Evolutionary conservation across 2,113 vertebrate species (phyloP), one percentile per base, ranked within the genome.

Genomic region (Tragelaphus scriptus): DNA sequence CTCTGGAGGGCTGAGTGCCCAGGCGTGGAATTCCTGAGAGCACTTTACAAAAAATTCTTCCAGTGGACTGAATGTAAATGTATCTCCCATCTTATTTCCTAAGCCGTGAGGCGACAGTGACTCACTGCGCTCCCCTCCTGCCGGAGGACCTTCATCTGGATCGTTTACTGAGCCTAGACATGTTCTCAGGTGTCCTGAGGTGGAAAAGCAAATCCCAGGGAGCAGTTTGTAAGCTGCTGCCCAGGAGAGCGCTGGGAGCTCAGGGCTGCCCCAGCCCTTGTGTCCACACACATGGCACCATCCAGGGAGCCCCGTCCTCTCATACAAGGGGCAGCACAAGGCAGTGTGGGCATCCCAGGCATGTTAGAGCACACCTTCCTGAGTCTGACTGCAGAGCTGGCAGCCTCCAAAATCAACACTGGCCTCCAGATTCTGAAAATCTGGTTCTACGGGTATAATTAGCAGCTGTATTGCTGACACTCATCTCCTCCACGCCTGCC

Each of bases 201-300:
- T 71, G 16, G 63, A 58, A 56, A 40, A 65, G 59, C 53, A 84
- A 75, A 55, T 86, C 71, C 44, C 6, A 11, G 49, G 65, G 63
- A 55, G 15, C 40, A 59, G 30, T 21, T 49, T 65, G 12, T 44
- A 90, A 80, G 36, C 36, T 32, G 30, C 68, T 47, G 10, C 2
- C 1, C 56, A 32, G 36, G 59, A 51, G 58, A 88, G 26, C 4
- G 0, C 51, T 21, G 7, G 58, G 32, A 10, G 2, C 10, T 21
- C 12, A 4, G 13, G 17, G 82, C 7, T 11, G 9, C 11, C 51
- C 71, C 26, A 8, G 11, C n/a, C 17, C 3, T 6, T 2, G 2
- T 11, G 17, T 47, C 44, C 2, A 0, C n/a, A 14, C 6, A 15
- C 0, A 0, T 61, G 30, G 56, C 56, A 23, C 7, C 3, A 6